These are phyloP conservation scores for Phylloscopus trochilus DNA, from an alignment of 2,113 vertebrate species.

Conservation along the genomic window DNA sequence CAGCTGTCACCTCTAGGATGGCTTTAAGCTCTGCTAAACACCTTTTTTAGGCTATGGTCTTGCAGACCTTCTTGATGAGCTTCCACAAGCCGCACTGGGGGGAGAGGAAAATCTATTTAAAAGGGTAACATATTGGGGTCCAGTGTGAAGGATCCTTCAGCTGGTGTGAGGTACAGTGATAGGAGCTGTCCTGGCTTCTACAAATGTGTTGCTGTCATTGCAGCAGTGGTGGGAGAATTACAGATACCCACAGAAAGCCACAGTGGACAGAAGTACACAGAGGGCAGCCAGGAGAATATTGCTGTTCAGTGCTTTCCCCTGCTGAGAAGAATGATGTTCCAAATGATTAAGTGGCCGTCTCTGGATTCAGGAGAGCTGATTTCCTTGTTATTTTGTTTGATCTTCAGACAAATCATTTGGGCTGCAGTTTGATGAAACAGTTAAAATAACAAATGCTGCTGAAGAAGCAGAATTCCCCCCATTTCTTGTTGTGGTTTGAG, in stretches of 20 bases:
- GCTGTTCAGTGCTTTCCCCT: background rate
- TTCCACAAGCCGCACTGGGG: background rate
- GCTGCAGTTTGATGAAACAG: background rate
- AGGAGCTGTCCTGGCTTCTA: background rate
- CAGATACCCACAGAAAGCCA: background rate
- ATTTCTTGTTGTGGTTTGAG: background rate
- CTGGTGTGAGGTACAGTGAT: background rate
- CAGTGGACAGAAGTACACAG: no score
- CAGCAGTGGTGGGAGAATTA: background rate
- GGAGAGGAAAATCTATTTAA: background rate
- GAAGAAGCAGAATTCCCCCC: background rate
- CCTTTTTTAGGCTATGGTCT: background rate
- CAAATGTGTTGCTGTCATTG: background rate
- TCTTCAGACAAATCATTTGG: background rate
- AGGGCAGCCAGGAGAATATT: background rate
- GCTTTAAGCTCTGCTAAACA: background rate
- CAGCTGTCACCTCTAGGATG: background rate
- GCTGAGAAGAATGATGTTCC: background rate
- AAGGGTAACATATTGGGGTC: background rate
- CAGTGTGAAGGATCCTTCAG: background rate
- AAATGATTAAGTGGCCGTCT: background rate
- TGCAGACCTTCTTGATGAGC: background rate
- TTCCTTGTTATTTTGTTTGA: background rate
- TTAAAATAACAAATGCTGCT: background rate
- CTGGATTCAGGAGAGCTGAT: background rate